phyloP scores from a whole-genome alignment of 2,113 vertebrate genomes.

The Trichomycterus rosablanca region DNA sequence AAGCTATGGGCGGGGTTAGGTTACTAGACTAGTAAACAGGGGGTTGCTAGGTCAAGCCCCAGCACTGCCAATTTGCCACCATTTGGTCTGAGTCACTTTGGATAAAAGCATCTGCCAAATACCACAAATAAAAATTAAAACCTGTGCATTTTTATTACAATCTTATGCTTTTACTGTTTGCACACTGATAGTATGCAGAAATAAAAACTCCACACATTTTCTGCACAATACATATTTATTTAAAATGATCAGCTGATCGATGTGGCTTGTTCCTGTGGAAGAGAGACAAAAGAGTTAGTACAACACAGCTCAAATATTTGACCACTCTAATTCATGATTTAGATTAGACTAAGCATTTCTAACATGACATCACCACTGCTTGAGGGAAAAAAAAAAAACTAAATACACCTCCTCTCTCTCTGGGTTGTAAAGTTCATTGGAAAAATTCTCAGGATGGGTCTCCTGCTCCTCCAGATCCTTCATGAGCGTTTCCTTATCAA shows the following conservation, averaged over 20 bases:
- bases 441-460: constrained; percentile 38
- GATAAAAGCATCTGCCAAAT: no score
- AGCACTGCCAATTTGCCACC: no score
- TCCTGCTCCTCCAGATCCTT: constrained; percentile 50
- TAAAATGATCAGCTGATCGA: not conserved
- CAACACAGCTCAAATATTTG: not conserved
- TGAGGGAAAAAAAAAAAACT: not conserved
- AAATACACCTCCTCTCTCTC: constrained; percentile 48
- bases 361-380: not conserved
- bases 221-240: constrained; percentile 2
- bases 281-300: not conserved
- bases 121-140: no score
- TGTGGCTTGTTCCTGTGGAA: constrained; percentile 17
- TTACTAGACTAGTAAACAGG: no score
- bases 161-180: no score
- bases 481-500: constrained; percentile 67
- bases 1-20: no score
- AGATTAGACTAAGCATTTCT: no score
- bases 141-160: no score
- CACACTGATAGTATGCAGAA: no score
- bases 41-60: no score
- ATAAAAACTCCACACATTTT: not conserved
- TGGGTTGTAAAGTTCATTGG: constrained; percentile 49
- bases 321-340: no score
- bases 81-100: no score